Evolutionary conservation across 2,797 vertebrate genomes (phyloP), one percentile per base, ranked within the genome.

Genomic region (Echiichthys vipera): DNA sequence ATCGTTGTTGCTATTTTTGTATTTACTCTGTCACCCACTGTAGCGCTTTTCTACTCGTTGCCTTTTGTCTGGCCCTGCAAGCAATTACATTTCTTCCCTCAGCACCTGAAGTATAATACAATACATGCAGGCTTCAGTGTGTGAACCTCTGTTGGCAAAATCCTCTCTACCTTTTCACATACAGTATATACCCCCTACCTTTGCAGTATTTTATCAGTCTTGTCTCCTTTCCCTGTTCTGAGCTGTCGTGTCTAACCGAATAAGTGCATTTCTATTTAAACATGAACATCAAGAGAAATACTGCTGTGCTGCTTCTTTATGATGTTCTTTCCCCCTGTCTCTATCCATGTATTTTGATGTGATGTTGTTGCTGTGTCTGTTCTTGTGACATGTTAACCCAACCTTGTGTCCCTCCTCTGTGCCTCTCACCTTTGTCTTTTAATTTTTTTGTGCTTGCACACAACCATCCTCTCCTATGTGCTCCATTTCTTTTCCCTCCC

Each of bases 1-100:
- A 92, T 94, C 86, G 25, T 83, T 92, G 91, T 88, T 90, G 79
- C 91, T 92, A 86, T 93, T 93, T 93, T 87, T 91, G 79, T 91
- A 86, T 93, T 92, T 91, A 86, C 84, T 77, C 82, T 74, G 82
- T 84, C 65, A 51, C 77, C 84, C 47, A 65, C 88, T 81, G 74
- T 71, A 86, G 68, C 78, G 69, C 83, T 85, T 90, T 85, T 90
- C 80, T 83, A 37, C 56, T 83, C 67, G 18, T 74, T 72, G 79
- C 74, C 90, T 93, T 93, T 94, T 93, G 89, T 93, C 86, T 93
- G 84, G 81, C 84, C 77, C 86, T 62, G 83, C 86, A 82, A 92
- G 91, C 91, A 94, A 93, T 94, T 93, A 91, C 80, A 90, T 90
- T 83, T 90, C 82, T 84, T 73, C 78, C 83, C 78, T 49, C 50